Base-by-base conservation (phyloP, 1,140 invertebrate genomes). In the Lepidotrigona ventralis region DNA sequence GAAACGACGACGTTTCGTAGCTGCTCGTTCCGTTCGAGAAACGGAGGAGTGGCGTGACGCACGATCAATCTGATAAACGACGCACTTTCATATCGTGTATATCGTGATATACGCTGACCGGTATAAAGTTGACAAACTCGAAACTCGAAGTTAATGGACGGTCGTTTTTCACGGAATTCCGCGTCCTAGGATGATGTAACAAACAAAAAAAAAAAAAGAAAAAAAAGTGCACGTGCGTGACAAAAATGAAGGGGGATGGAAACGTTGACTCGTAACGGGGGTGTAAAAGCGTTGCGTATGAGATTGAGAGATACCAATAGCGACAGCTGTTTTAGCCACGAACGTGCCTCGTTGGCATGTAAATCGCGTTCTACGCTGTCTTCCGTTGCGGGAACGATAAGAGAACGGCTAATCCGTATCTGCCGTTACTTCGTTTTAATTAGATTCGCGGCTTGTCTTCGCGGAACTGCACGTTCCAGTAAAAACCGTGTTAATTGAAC, bases 41-140 rank as follows among this genome's bases (percentile, higher is more conserved):
- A 26, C 54, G 14, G 14, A n/a, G 21, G 15, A 39, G 23, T 33
- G 64, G 64, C 63, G n/a, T 69, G 80, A 82, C 58, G 23, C 15
- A 66, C 54, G 63, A 26, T 6, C 53, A 21, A 17, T 3, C 21
- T 72, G 66, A 60, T 82, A 58, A 76, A 60, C 39, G 8, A 46
- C 39, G 39, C 6, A 46, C 39, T 46, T 46, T 46, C 39, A 46
- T 46, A 46, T 46, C 39, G 39, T 8, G 6, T 46, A 46, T 46
- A 46, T 46, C 39, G 39, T 46, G 39, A 46, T 46, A 46, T 39
- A 54, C 66, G 9, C 11, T 12, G n/a, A 12, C 46, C 23, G 46
- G 83, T 68, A 79, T 75, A 66, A 60, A 79, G 76, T 83, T 63
- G 75, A 87, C 79, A 86, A 84, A 69, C 66, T 77, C 81, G 72